Conservation (phyloP, 1,140 invertebrate species). For the Eueides isabella region DNA sequence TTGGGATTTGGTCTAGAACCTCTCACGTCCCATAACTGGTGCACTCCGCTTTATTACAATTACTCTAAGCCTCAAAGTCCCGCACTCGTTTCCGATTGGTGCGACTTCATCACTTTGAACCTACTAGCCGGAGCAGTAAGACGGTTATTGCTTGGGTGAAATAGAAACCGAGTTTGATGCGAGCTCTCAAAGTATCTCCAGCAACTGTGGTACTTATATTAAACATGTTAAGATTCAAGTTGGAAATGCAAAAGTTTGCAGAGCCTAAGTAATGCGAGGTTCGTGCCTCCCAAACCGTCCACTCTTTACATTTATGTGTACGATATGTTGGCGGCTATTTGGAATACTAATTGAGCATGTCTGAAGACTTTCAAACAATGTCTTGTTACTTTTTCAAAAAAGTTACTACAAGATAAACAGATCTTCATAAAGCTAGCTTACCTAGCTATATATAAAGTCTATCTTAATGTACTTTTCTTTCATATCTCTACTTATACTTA, state of each 20-base stretch:
- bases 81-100: constrained; percentile 66
- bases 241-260: constrained; percentile 45
- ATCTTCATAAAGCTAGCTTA: neutral
- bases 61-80: constrained; percentile 82
- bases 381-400: constrained; percentile 27
- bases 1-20: constrained; percentile 84
- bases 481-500: neutral
- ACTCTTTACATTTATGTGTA: constrained; percentile 81
- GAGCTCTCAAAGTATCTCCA: constrained; percentile 52
- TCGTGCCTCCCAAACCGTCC: constrained; percentile 75
- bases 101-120: constrained; percentile 79
- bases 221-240: constrained; percentile 62
- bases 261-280: constrained; percentile 75
- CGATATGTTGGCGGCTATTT: constrained; percentile 79
- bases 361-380: constrained; percentile 62
- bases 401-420: neutral
- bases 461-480: neutral
- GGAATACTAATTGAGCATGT: constrained; percentile 79
- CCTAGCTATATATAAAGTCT: neutral
- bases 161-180: constrained; percentile 71
- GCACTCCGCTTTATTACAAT: constrained; percentile 82
- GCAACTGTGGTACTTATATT: constrained; percentile 65
- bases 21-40: constrained; percentile 82
- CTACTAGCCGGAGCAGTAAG: constrained; percentile 74
- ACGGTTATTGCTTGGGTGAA: constrained; percentile 78